A percentile compares a stretch with the other conserved stretches of the same genome.
phyloP scores from a whole-genome alignment of 2,888 invertebrate species.

The Anthrax anthrax region DNA sequence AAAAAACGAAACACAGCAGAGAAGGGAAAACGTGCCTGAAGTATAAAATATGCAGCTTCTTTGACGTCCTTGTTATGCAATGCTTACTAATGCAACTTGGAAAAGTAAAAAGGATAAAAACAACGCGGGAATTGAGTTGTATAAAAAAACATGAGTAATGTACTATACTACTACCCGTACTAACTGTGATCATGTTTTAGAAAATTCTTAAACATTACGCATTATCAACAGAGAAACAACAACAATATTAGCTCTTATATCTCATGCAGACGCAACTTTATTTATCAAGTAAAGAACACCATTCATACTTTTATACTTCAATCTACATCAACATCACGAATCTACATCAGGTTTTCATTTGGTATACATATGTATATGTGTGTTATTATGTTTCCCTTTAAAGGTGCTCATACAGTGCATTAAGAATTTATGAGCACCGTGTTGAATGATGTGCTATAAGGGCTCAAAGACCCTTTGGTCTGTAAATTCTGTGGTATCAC shows the following conservation, averaged over 20 bases:
- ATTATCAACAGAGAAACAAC: neutral
- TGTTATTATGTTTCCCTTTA: neutral
- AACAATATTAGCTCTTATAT: neutral
- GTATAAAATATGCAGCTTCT: too few relatives aligned
- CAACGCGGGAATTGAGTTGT: neutral
- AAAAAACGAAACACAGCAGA: too few relatives aligned
- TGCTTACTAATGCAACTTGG: too few relatives aligned
- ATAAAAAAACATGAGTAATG: neutral
- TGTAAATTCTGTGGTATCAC: neutral
- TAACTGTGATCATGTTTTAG: neutral
- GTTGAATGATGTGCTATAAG: neutral
- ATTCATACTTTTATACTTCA: neutral
- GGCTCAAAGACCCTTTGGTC: neutral
- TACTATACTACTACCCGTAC: too few relatives aligned
- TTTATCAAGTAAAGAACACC: neutral
- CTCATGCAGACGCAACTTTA: too few relatives aligned
- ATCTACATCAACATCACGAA: neutral
- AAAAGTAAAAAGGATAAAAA: neutral
- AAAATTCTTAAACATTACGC: neutral
- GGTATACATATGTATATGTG: neutral
- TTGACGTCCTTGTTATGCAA: too few relatives aligned
- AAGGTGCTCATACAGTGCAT: slow-evolving; percentile 5
- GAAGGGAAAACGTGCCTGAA: too few relatives aligned
- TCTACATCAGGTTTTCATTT: neutral
- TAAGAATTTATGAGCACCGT: neutral